A percentile compares a stretch with the other conserved stretches of the same genome.
These are phyloP conservation scores for Rhizomys pruinosus DNA, from an alignment of 2,113 vertebrate species.

Conservation along the genomic window DNA sequence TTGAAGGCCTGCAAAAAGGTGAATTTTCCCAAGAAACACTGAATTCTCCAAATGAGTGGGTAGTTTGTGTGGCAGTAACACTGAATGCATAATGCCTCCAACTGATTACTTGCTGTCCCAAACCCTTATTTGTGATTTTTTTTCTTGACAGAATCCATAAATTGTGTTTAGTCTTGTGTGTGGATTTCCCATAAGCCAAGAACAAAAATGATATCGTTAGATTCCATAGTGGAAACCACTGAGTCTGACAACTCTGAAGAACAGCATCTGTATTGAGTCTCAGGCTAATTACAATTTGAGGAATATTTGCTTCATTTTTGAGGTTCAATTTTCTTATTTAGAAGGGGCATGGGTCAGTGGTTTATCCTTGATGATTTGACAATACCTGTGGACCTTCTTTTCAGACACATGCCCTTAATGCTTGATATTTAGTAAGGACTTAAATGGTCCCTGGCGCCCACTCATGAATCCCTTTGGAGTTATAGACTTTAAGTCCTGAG, in stretches of 20 bases:
- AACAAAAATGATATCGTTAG: neutral
- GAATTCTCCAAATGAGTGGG: neutral
- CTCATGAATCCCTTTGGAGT: neutral
- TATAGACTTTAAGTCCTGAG: neutral
- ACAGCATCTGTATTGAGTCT: neutral
- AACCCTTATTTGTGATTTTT: neutral
- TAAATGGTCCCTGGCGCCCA: neutral
- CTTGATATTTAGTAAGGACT: neutral
- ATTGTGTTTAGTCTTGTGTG: slow-evolving; percentile 1
- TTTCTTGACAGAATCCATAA: neutral
- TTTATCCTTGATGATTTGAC: neutral
- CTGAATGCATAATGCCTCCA: neutral
- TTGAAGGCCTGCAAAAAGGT: slow-evolving; percentile 43
- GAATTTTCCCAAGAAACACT: slow-evolving; percentile 19
- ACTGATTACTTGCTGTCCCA: neutral
- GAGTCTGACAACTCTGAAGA: neutral
- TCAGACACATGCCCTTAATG: neutral
- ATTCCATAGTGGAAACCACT: neutral
- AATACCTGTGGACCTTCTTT: neutral
- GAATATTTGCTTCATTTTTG: neutral
- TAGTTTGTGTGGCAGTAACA: neutral
- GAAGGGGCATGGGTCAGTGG: neutral
- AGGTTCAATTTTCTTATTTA: slow-evolving; percentile 2
- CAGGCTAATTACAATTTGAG: neutral
- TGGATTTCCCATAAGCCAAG: neutral